These are phyloP conservation scores for Cataglyphis hispanica DNA, from an alignment of 1,140 invertebrate species.

Conservation along the genomic window DNA sequence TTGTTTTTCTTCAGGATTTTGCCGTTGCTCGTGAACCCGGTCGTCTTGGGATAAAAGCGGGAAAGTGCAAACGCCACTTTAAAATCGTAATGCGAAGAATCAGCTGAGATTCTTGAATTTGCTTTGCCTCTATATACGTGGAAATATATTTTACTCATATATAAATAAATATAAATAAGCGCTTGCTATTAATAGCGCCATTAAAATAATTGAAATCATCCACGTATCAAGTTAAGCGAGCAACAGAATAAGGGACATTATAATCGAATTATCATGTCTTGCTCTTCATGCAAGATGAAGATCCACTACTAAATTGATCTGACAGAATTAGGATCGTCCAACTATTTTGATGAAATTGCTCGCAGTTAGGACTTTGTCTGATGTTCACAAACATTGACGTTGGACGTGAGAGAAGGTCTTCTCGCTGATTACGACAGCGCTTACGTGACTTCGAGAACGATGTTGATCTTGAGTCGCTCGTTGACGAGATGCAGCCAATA, in stretches of 20 bases:
- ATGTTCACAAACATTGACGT: slow-evolving; percentile 75
- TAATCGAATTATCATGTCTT: slow-evolving; percentile 47
- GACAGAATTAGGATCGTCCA: slow-evolving; percentile 72
- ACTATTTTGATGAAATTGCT: slow-evolving; percentile 71
- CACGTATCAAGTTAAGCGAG: background rate
- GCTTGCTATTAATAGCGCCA: background rate
- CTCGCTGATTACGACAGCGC: slow-evolving; percentile 72
- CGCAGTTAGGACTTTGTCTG: slow-evolving; percentile 72
- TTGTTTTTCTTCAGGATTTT: slow-evolving; percentile 62
- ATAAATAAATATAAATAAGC: slow-evolving; percentile 1
- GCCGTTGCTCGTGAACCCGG: slow-evolving; percentile 51
- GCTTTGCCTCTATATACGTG: background rate
- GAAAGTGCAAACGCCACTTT: slow-evolving; percentile 31
- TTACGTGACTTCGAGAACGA: slow-evolving; percentile 71
- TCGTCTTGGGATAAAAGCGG: slow-evolving; percentile 27
- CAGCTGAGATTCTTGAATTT: background rate
- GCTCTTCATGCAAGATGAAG: slow-evolving; percentile 41
- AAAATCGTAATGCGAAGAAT: slow-evolving; percentile 53
- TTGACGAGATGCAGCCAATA: slow-evolving; percentile 46
- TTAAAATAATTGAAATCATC: background rate
- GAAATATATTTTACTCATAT: background rate
- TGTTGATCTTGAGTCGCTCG: slow-evolving; percentile 59
- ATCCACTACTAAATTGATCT: slow-evolving; percentile 64
- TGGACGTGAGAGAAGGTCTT: slow-evolving; percentile 63
- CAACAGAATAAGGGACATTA: background rate